These are phyloP conservation scores for Parotia lawesii DNA, from an alignment of 2,113 vertebrate species.

Conservation along the genomic window DNA sequence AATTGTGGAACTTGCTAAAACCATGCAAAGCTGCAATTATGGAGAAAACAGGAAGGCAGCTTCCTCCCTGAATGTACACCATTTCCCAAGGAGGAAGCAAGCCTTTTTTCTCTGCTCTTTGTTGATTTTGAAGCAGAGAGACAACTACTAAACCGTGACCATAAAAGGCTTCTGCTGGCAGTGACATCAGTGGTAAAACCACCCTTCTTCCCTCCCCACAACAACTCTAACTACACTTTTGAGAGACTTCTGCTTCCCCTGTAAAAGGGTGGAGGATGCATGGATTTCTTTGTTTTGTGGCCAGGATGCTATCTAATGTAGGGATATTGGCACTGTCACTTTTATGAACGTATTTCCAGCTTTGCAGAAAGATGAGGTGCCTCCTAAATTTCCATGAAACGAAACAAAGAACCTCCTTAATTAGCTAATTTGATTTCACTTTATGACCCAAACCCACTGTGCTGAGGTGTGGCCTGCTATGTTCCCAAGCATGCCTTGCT, in stretches of 20 bases:
- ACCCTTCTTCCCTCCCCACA: neutral
- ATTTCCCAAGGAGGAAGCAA: conserved; percentile 87
- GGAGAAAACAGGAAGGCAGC: conserved; percentile 91
- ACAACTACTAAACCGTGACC: conserved; percentile 70
- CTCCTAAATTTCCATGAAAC: neutral
- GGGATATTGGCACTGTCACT: neutral
- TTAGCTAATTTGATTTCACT: neutral
- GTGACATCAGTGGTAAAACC: conserved; percentile 36
- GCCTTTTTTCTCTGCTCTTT: conserved; percentile 72
- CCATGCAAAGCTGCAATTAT: conserved; percentile 78
- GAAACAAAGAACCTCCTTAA: neutral
- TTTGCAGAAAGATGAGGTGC: neutral
- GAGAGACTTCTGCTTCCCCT: conserved; percentile 54
- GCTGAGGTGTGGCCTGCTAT: neutral
- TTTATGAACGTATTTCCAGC: neutral
- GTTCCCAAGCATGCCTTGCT: neutral
- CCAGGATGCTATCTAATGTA: neutral
- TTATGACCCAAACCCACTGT: neutral
- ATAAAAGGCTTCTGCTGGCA: conserved; percentile 72
- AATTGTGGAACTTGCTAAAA: conserved; percentile 63
- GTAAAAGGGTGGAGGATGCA: conserved; percentile 3
- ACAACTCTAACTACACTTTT: conserved; percentile 9
- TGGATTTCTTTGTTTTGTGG: conserved; percentile 20
- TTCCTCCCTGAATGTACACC: conserved; percentile 83
- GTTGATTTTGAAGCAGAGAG: conserved; percentile 77